Conservation (phyloP, 2,888 invertebrate species). For the Andrena minutula region DNA sequence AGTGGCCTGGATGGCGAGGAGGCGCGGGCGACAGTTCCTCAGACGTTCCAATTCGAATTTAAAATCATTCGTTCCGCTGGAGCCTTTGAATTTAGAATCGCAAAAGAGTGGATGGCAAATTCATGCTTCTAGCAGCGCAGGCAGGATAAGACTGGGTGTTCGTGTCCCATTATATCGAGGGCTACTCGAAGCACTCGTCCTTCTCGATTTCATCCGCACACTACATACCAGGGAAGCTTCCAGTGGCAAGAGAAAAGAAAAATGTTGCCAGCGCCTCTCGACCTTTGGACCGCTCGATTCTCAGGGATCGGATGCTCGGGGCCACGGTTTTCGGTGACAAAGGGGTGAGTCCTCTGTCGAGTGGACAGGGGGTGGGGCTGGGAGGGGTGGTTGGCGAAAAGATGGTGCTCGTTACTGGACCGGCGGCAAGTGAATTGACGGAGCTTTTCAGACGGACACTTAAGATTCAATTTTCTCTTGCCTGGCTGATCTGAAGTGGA, state of each 20-base stretch:
- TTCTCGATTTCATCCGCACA: not conserved
- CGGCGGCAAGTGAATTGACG: slow-evolving; percentile 76
- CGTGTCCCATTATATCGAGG: no score
- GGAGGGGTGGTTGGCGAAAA: slow-evolving; percentile 51
- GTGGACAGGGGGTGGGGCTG: not conserved
- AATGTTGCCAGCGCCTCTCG: slow-evolving; percentile 4
- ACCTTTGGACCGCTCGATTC: slow-evolving; percentile 21
- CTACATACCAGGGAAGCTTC: not conserved
- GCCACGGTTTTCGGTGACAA: not conserved
- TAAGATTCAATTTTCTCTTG: slow-evolving; percentile 84
- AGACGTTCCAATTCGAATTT: not conserved
- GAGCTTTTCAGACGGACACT: slow-evolving; percentile 80
- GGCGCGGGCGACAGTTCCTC: slow-evolving; percentile 24
- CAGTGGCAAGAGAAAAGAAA: not conserved
- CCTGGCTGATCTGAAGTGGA: slow-evolving; percentile 84
- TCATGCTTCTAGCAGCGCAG: no score
- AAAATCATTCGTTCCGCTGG: no score
- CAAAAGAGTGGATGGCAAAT: no score
- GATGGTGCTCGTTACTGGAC: slow-evolving; percentile 72
- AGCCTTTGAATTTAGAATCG: no score
- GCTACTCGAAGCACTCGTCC: no score
- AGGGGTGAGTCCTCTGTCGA: not conserved
- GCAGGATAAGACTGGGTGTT: no score
- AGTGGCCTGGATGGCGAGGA: slow-evolving; percentile 42
- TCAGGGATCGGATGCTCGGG: not conserved